Conservation (phyloP, 1,140 invertebrate genomes). For the Pogonognathellus flavescens region DNA sequence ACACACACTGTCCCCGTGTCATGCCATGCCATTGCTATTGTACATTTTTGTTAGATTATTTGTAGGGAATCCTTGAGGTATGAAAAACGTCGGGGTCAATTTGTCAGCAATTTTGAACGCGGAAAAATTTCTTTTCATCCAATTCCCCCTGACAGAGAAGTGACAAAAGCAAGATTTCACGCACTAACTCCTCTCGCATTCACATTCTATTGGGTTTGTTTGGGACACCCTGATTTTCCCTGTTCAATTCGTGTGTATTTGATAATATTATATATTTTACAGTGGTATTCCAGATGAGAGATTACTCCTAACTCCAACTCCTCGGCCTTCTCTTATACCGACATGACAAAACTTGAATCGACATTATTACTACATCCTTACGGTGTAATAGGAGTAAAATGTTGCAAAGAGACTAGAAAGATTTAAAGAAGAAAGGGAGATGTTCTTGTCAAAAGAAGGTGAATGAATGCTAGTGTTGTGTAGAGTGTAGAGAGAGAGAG, state of each 20-base stretch:
- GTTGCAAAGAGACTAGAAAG: not conserved
- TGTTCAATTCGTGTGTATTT: conserved; percentile 9
- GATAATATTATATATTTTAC: not conserved
- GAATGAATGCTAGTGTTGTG: conserved; percentile 9
- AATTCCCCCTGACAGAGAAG: conserved; percentile 46
- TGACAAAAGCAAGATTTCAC: conserved; percentile 46
- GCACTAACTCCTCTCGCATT: conserved; percentile 45
- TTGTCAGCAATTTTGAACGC: conserved; percentile 43
- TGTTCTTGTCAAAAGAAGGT: conserved; percentile 43
- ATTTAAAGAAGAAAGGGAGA: conserved; percentile 20
- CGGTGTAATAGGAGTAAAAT: not conserved
- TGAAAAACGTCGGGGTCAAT: conserved; percentile 49
- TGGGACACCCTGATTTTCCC: conserved; percentile 40
- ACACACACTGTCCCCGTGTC: not conserved
- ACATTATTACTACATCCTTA: not conserved
- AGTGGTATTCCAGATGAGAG: conserved; percentile 9
- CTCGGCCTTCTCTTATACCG: too few relatives aligned
- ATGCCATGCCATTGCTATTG: conserved; percentile 6
- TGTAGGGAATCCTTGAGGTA: conserved; percentile 49
- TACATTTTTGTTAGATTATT: conserved; percentile 19
- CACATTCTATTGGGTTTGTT: conserved; percentile 50
- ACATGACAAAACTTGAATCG: conserved; percentile 11
- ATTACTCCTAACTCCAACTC: conserved; percentile 21
- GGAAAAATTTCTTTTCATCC: conserved; percentile 49
- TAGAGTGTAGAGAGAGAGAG: not conserved